Base-by-base conservation (phyloP, 1,140 invertebrate species). In the Bombus superbus region DNA sequence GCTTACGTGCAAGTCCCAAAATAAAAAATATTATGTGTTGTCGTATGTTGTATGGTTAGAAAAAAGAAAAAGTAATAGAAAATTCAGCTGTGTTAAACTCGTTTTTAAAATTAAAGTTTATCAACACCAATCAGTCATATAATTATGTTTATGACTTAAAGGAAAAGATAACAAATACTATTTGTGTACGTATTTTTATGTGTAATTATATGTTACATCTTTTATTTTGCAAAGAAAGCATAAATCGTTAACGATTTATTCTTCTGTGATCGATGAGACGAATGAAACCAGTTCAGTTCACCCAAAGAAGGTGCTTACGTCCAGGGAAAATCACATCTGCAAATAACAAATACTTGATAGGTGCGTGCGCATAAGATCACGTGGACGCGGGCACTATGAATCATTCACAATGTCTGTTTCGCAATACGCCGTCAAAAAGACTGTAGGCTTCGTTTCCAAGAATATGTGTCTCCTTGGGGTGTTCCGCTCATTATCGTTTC, bases 371-470 rank as follows among this genome's bases (percentile, higher is more conserved):
- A 62, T 53, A 44, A 81, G 74, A 79, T 89, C 85, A 83, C 85
- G 78, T 81, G 74, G 68, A 89, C 83, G 87, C 81, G 77, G 81
- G 75, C 25, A 68, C 69, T 86, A 87, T 90, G 88, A 90, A 90
- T 89, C 88, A 89, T 85, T 85, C 78, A 78, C 77, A 76, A 83
- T 68, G 69, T 83, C n/a, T 64, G 80, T 90, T 90, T 89, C 85
- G 85, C 85, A 90, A 90, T n/a, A 40, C 9, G 64, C 42, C 69
- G 42, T 81, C 47, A 81, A 79, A 90, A 81, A 79, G 81, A 64
- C 64, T n/a, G 38, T 47, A 81, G 81, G 44, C 62, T 81, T 22
- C 25, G 35, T 40, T 90, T 89, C 88, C 38, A 85, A 81, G 85
- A 90, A 89, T 28, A n/a, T 44, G 28, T 44, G 22, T 44, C 59